Conservation (phyloP, 2,113 vertebrate species). For the Oostethus manadensis region DNA sequence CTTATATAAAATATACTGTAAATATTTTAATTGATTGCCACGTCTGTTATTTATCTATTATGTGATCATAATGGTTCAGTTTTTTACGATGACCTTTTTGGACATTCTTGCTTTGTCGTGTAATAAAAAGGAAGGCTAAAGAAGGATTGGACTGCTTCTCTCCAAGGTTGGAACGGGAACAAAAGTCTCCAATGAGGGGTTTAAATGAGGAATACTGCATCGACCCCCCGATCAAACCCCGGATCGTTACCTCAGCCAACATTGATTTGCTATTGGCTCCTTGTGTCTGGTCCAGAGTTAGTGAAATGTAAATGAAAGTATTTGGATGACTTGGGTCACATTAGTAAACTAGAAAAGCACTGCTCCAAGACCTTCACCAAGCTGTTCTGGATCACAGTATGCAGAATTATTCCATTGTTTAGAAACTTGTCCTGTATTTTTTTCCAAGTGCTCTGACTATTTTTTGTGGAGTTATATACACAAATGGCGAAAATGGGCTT, state of each 20-base stretch:
- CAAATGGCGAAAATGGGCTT: too few species aligned
- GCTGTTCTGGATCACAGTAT: too few species aligned
- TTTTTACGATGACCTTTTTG: not conserved
- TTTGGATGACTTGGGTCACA: constrained; percentile 34
- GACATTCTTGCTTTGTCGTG: not conserved
- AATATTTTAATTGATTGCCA: too few species aligned
- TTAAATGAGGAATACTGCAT: constrained; percentile 15
- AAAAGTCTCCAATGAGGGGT: constrained; percentile 7
- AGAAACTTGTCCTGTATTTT: too few species aligned
- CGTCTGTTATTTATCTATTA: too few species aligned
- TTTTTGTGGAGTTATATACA: too few species aligned
- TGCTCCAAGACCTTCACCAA: too few species aligned
- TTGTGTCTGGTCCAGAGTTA: constrained; percentile 4
- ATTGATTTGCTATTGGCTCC: constrained; percentile 18
- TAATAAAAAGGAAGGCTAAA: not conserved
- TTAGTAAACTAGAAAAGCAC: too few species aligned
- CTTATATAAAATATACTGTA: too few species aligned
- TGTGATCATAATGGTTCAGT: not conserved
- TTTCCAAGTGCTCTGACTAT: too few species aligned
- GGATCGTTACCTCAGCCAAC: constrained; percentile 18
- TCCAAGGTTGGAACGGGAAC: constrained; percentile 14
- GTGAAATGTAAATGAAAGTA: constrained; percentile 27
- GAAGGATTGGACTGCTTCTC: not conserved
- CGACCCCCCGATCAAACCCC: constrained; percentile 18
- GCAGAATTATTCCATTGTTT: too few species aligned